A percentile compares a stretch with the other conserved stretches of the same genome.
Conservation (phyloP, 2,113 vertebrate genomes). For the Columba janthina region DNA sequence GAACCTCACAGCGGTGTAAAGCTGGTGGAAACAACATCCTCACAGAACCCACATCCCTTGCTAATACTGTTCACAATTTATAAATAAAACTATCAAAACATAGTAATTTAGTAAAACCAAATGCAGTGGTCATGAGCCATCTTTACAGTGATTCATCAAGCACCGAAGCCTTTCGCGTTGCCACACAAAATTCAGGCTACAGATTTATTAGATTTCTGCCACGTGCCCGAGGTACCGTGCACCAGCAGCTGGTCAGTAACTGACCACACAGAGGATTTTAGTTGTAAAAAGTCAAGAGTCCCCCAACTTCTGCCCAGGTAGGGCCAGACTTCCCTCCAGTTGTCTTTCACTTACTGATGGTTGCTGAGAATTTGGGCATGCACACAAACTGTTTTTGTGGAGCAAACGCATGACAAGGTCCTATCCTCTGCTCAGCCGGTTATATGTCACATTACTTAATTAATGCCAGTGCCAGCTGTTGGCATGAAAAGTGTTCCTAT, state of each 20-base stretch:
- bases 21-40: background rate
- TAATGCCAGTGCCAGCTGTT: background rate
- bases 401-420: background rate
- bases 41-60: background rate
- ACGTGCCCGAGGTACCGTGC: rapidly evolving
- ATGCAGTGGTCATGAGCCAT: background rate
- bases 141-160: background rate
- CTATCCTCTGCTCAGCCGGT: background rate
- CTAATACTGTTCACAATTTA: rapidly evolving
- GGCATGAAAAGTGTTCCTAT: background rate
- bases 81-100: background rate
- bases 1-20: background rate
- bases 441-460: background rate
- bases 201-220: background rate
- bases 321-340: background rate
- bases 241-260: background rate
- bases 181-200: background rate
- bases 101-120: background rate
- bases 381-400: background rate
- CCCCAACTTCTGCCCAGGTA: background rate
- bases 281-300: background rate
- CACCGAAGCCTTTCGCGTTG: background rate
- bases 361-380: background rate
- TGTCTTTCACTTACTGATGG: background rate
- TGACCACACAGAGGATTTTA: background rate